A percentile compares a stretch with the other conserved stretches of the same genome.
Evolutionary conservation across 92 coral and sea anemone genomes (phyloP).

Genomic region (Zoanthus solanderi): DNA sequence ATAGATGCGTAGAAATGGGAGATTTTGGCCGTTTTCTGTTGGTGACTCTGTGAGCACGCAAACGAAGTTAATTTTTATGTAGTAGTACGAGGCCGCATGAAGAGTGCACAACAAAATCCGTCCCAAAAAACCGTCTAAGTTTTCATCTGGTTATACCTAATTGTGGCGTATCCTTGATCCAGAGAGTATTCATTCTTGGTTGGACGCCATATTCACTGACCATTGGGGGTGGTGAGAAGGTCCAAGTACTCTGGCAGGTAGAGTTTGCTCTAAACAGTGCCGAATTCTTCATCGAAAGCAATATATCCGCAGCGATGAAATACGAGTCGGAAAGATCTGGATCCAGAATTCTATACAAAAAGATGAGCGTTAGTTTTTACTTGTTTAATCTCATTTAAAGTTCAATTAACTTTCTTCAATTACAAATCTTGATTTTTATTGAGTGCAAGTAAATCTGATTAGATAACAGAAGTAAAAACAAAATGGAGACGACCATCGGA

Average conservation of each 20-base stretch:
- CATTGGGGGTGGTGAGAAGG: conserved; percentile 22
- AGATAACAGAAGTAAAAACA: no score
- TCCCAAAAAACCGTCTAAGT: no score
- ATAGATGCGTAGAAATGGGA: no score
- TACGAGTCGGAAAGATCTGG: conserved; percentile 18
- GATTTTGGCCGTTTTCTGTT: no score
- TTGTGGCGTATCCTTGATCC: conserved; percentile 3
- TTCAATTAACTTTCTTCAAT: no score
- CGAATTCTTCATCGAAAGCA: conserved; percentile 36
- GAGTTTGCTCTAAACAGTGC: conserved; percentile 26
- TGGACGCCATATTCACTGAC: background rate
- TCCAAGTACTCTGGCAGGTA: conserved; percentile 21
- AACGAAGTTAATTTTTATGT: no score
- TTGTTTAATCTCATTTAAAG: background rate
- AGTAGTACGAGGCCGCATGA: no score
- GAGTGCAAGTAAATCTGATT: no score
- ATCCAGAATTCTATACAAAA: conserved; percentile 5
- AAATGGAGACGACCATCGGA: no score
- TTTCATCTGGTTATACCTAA: background rate
- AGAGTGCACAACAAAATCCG: no score
- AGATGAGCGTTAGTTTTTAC: background rate
- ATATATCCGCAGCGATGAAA: conserved; percentile 21
- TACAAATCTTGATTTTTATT: no score
- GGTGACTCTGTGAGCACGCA: no score
- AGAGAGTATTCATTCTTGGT: background rate